Evolutionary conservation across 2,888 invertebrate species (phyloP), one percentile per base, ranked within the genome.

Genomic region (Chrysolina americana): DNA sequence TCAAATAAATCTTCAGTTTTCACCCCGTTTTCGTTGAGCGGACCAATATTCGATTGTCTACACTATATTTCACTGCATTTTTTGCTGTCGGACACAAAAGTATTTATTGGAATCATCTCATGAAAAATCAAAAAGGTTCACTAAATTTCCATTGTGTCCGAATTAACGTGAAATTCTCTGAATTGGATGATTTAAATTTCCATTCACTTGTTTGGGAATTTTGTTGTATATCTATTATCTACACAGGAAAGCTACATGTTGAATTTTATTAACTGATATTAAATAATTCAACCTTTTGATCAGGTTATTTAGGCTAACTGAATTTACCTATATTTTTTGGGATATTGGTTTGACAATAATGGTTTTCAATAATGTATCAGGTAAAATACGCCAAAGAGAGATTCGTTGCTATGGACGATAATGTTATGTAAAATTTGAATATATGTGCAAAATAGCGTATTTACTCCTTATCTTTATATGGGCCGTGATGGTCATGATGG

Each of bases 131-230:
- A 62, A 59, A 56, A 62, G 62, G 36, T 19, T 70, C 59, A 62
- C 28, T 62, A 70, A 70, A 62, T 70, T 70, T 41, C 62, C 70
- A 59, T 47, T 62, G 62, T 62, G 44, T 62, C 41, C 47, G 53
- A 59, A 44, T 44, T 62, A 69, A 44, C 70, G 70, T 68, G 53
- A 48, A 75, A 75, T 68, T 75, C 71, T 68, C 74, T 71, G 62
- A 65, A 71, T 70, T 71, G 72, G 66, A 69, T 70, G 65, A 72
- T 72, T 71, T 71, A 72, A 71, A 75, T 75, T 75, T 72, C 70
- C 72, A 72, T 75, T 72, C 62, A 62, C 70, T 74, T 70, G 75
- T 75, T 72, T 75, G 65, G 62, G 59, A 69, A 69, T 65, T 69
- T 68, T 66, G 65, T 70, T 53, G 53, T 68, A n/a, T n/a, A n/a